Conservation (phyloP, 2,797 vertebrate species). For the Xenops minutus region DNA sequence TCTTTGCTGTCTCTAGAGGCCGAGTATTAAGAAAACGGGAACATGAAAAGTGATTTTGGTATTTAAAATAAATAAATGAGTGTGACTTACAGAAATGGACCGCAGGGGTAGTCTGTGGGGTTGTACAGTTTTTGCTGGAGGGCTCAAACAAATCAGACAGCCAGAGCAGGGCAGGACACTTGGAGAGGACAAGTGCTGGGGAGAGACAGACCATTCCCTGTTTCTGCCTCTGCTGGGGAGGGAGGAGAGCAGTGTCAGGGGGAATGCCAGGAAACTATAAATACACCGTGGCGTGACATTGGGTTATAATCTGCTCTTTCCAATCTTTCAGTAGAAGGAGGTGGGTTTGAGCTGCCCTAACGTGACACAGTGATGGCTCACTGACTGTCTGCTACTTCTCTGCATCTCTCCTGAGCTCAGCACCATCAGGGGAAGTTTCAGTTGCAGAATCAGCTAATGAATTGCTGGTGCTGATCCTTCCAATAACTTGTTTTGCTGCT, state of each 20-base stretch:
- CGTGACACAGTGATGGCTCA: neutral
- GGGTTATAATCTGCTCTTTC: conserved; percentile 4
- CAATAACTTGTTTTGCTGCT: neutral
- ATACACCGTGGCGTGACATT: neutral
- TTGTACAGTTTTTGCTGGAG: neutral
- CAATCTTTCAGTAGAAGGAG: neutral
- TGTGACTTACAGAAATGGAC: neutral
- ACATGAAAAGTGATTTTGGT: neutral
- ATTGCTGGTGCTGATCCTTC: neutral
- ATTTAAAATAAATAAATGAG: neutral
- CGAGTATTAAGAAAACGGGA: neutral
- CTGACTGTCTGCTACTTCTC: neutral
- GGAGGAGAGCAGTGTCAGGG: neutral
- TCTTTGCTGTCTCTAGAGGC: neutral
- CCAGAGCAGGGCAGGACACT: neutral
- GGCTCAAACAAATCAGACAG: neutral
- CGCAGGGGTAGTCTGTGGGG: neutral
- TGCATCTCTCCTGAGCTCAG: neutral
- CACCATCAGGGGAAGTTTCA: neutral
- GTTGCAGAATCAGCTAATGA: neutral
- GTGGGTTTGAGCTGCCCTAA: conserved; percentile 44
- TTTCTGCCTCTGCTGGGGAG: neutral
- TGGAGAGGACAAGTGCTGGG: neutral
- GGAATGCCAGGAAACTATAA: conserved; percentile 38
- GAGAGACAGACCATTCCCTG: neutral